Evolutionary conservation across 2,797 vertebrate genomes (phyloP).

Genomic region (Parauchenoglanis ngamensis): DNA sequence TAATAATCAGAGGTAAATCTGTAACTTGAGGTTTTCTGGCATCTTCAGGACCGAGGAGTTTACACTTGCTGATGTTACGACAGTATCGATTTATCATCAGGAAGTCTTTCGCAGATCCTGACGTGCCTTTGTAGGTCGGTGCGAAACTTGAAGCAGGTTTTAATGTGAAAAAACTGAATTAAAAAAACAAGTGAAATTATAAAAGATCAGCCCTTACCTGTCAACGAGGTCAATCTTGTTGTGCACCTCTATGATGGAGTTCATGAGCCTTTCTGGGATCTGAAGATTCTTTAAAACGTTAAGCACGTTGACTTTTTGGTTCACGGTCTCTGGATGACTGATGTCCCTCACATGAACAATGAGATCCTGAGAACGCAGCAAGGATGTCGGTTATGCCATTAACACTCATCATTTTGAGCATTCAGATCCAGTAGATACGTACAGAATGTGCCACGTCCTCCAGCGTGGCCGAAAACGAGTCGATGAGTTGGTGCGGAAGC

Average conservation of each 20-base stretch:
- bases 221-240: conserved; percentile 90
- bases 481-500: conserved; percentile 88
- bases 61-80: too few relatives aligned
- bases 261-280: conserved; percentile 79
- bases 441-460: conserved; percentile 89
- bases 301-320: conserved; percentile 87
- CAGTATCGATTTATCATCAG: too few relatives aligned
- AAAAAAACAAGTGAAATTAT: too few relatives aligned
- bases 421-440: conserved; percentile 45
- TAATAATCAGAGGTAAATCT: too few relatives aligned
- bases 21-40: too few relatives aligned
- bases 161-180: too few relatives aligned
- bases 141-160: background rate
- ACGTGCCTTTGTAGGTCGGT: too few relatives aligned
- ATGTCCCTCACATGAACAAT: conserved; percentile 90
- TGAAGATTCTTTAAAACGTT: conserved; percentile 80
- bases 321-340: conserved; percentile 87
- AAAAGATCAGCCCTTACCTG: conserved; percentile 70
- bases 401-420: too few relatives aligned
- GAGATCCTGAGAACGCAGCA: conserved; percentile 77
- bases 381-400: background rate
- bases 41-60: too few relatives aligned
- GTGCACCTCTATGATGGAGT: conserved; percentile 87
- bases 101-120: too few relatives aligned
- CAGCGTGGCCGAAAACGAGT: conserved; percentile 91